Base-by-base conservation (phyloP, 2,888 invertebrate species). In the Zygogramma bicolorata region DNA sequence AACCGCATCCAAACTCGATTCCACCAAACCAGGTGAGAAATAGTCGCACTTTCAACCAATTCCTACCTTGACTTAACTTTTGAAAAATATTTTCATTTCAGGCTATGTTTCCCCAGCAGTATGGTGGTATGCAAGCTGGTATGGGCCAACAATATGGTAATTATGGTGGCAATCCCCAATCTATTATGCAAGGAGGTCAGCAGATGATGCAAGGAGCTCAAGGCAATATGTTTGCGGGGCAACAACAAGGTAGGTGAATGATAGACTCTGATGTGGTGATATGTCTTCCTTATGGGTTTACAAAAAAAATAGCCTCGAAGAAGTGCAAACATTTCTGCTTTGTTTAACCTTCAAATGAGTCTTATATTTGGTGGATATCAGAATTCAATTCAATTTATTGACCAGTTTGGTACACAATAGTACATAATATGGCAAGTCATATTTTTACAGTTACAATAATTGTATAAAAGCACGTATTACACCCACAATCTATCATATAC, bases 81-180 rank as follows among this genome's bases (percentile, higher is more conserved):
- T 38, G 2, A 13, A 4, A 38, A 38, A 65, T 42, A 8, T 38
- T 31, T 27, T 25, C 18, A 5, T 67, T 73, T 18, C 46, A 83
- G 82, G 85, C 82, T 78, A 90, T 92, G 90, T 91, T 91, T 81
- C 89, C 90, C 15, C 92, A 89, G 74, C 88, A 91, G 81, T 92
- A 92, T 73, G 88, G 89, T 1, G 79, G 90, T 70, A 92, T 92
- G 90, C 92, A 91, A 81, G 90, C 84, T 84, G 89, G 89, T 31
- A 91, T 91, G 88, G 89, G 88, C 80, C 93, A 92, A 85, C 91
- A 90, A 81, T 93, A 93, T 25, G 65, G 73, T 6, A 75, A 68
- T 59, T 74, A 77, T 40, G 75, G 61, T 8, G 77, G 79, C 75
- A 81, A 87, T 85, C 81, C 86, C 83, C 85, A 88, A 70, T 66